Base-by-base conservation (phyloP, 2,113 vertebrate genomes). In the Sapayoa aenigma region DNA sequence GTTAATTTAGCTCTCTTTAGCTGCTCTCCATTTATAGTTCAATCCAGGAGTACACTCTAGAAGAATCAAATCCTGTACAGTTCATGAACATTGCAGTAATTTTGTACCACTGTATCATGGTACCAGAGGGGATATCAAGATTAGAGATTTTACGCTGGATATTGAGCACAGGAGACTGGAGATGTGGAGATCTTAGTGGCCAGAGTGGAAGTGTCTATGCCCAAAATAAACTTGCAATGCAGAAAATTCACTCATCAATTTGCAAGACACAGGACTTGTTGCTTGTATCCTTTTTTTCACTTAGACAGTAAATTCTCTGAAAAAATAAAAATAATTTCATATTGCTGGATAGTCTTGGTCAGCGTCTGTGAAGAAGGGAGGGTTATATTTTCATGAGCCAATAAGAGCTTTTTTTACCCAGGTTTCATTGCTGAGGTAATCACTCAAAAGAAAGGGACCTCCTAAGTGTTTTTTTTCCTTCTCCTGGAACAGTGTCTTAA, bases 1-100 rank as follows among this genome's bases (percentile, higher is more conserved):
- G 73, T 92, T 94, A 94, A 95, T 92, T 96, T 89, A 87, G 92
- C 73, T 93, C 74, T 92, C 41, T n/a, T 91, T 94, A 81, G 72
- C 24, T 89, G 31, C 19, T 94, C 68, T 92, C 73, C 84, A 84
- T 81, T 95, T 96, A 84, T 74, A 94, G 91, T 87, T 89, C 84
- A 91, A 31, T 92, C 81, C 94, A 62, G 24, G 68, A 91, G 56
- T 78, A 84, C 16, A 67, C 92, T 96, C 91, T 79, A 82, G 69
- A 95, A 92, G 56, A 78, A 84, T 93, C 87, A 94, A 90, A 90
- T 56, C 68, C 76, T 59, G 68, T 68, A 78, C 44, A 81, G 69
- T 82, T 93, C 87, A 67, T 62, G 94, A 89, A 74, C 39, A 84
- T 81, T 65, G 47, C 44, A 87, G 73, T 84, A 87, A 86, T 93